A percentile compares a stretch with the other conserved stretches of the same genome.
phyloP scores from a whole-genome alignment of 2,888 invertebrate genomes.

The Nemoura dubitans region DNA sequence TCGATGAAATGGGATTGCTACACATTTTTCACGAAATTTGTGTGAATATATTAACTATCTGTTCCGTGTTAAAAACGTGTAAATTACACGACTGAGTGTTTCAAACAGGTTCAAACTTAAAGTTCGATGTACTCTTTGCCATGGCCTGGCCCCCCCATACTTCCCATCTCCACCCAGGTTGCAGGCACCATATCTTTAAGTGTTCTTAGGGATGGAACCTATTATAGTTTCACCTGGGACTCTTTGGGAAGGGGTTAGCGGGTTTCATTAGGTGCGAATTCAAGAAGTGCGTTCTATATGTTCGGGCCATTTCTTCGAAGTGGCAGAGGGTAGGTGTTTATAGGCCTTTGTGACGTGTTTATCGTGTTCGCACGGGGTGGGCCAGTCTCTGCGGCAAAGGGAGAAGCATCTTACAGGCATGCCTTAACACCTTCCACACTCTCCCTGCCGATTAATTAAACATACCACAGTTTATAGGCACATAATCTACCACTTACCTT shows the following conservation, averaged over 20 bases:
- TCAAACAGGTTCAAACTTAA: neutral
- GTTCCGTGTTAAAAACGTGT: constrained; percentile 20
- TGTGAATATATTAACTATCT: constrained; percentile 7
- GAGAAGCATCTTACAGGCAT: neutral
- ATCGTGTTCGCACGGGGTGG: neutral
- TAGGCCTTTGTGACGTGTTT: neutral
- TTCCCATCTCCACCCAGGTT: neutral
- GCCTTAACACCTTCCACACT: neutral
- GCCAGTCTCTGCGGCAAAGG: neutral
- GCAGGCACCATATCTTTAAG: neutral
- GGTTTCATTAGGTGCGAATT: neutral
- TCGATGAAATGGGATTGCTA: neutral
- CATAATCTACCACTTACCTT: neutral
- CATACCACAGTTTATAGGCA: constrained; percentile 7
- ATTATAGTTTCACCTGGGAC: constrained; percentile 12
- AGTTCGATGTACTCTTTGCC: constrained; percentile 13
- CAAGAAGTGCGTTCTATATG: neutral
- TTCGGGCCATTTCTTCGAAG: neutral
- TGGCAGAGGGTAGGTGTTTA: neutral
- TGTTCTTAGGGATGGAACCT: neutral
- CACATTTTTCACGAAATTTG: constrained; percentile 18
- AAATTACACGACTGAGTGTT: neutral
- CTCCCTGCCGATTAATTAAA: neutral
- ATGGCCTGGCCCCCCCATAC: neutral
- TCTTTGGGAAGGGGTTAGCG: neutral